These are phyloP conservation scores for Teleiodes luculella DNA, from an alignment of 2,888 invertebrate species.

Conservation along the genomic window DNA sequence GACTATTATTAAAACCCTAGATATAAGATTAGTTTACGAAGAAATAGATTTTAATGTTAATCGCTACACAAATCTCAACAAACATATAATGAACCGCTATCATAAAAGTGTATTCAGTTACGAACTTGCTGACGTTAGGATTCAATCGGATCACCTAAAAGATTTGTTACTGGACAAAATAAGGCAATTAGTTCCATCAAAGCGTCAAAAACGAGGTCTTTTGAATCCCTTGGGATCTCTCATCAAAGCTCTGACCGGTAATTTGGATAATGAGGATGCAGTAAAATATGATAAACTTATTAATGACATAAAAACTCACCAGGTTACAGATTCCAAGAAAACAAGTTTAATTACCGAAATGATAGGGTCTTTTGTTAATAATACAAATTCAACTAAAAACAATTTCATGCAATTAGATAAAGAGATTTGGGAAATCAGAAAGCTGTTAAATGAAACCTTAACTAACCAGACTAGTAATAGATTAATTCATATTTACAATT, in stretches of 20 bases:
- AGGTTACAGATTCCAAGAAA: not conserved
- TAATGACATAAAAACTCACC: not conserved
- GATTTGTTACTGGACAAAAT: not conserved
- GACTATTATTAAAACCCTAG: conserved; percentile 7
- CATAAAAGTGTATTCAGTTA: too few relatives aligned
- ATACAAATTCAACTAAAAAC: too few relatives aligned
- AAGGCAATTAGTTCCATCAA: not conserved
- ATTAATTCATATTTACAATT: too few relatives aligned
- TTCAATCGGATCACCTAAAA: not conserved
- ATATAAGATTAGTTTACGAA: not conserved
- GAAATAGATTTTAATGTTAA: not conserved
- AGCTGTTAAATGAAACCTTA: too few relatives aligned
- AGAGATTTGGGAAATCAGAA: too few relatives aligned
- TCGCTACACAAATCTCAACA: not conserved
- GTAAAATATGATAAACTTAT: not conserved
- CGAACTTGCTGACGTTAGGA: not conserved
- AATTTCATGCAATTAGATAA: too few relatives aligned
- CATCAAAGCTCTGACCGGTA: not conserved
- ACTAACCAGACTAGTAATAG: too few relatives aligned
- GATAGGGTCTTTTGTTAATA: not conserved
- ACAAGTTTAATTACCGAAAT: not conserved
- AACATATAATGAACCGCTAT: too few relatives aligned
- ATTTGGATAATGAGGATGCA: not conserved
- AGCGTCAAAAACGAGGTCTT: not conserved
- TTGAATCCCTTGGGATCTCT: not conserved